These are phyloP conservation scores for Cheilosia impressa DNA, from an alignment of 2,888 invertebrate genomes.

Conservation along the genomic window DNA sequence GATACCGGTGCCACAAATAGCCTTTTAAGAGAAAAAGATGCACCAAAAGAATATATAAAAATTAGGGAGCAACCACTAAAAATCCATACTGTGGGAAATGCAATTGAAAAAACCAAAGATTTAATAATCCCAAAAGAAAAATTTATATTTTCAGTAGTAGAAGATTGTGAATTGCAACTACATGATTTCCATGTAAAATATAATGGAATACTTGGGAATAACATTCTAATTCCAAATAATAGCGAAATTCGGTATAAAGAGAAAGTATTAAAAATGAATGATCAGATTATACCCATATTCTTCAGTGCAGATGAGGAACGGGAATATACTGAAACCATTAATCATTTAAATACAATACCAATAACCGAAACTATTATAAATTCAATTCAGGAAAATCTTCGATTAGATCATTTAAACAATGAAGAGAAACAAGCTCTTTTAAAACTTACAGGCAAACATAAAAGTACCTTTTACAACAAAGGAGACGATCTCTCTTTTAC, in stretches of 20 bases:
- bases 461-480: too few species aligned
- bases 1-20: background rate
- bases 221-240: conserved; percentile 12
- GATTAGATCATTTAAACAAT: conserved; percentile 7
- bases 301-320: background rate
- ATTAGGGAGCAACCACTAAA: background rate
- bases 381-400: conserved; percentile 4
- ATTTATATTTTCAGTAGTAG: conserved; percentile 6
- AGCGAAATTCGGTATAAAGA: conserved; percentile 6
- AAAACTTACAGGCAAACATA: background rate
- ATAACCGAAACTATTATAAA: conserved; percentile 2
- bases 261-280: conserved; percentile 11
- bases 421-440: background rate
- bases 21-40: background rate
- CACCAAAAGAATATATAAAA: background rate
- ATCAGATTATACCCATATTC: background rate
- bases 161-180: conserved; percentile 7
- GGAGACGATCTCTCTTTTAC: too few species aligned
- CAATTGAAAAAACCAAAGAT: background rate
- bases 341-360: conserved; percentile 7
- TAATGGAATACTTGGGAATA: conserved; percentile 7
- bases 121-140: conserved; percentile 11
- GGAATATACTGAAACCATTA: conserved; percentile 3
- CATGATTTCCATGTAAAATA: conserved; percentile 10
- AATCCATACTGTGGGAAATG: background rate